Evolutionary conservation across 2,113 vertebrate genomes (phyloP), one percentile per base, ranked within the genome.

Genomic region (Rhinoptilus africanus): DNA sequence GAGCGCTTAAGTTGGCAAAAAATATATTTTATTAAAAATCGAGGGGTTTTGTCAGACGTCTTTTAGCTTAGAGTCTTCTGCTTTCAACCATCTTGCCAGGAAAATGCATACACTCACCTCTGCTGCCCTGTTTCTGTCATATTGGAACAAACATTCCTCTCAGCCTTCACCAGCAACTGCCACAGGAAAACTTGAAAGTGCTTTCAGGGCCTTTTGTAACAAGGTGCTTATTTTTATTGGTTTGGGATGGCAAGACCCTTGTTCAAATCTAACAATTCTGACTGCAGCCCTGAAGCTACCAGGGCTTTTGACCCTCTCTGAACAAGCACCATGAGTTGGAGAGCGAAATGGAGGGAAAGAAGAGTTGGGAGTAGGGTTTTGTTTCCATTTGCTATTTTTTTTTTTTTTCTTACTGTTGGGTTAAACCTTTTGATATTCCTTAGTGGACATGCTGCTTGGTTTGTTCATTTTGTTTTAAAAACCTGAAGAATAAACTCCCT

Each of bases 1-100:
- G 8, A 62, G 11, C 9, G 12, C 18, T 26, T 32, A 66, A n/a
- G 16, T 50, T 64, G 24, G 14, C 9, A 77, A 39, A 81, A 77
- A 85, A 35, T 30, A 11, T 9, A 2, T 69, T 59, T 59, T 66
- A 32, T 66, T 66, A 66, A 43, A 45, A 18, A 23, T 47, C 5
- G 8, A n/a, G 56, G 20, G 12, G 4, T 27, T 69, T 51, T 56
- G 30, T 34, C 17, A 35, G 16, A 16, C 30, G 5, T 34, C 10
- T 59, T 78, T 14, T 53, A 63, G 24, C 4, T 8, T 18, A 23
- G 35, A 1, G 0, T 18, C 8, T 57, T 67, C 37, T 30, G 27
- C 30, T 88, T 73, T 64, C 0, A 0, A 41, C 34, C 2, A 1
- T 30, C 32, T 39, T 43, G 41, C 32, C 6, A 8, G 43, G 43